phyloP scores from a whole-genome alignment of 2,888 invertebrate species.

The Aquatica leii region DNA sequence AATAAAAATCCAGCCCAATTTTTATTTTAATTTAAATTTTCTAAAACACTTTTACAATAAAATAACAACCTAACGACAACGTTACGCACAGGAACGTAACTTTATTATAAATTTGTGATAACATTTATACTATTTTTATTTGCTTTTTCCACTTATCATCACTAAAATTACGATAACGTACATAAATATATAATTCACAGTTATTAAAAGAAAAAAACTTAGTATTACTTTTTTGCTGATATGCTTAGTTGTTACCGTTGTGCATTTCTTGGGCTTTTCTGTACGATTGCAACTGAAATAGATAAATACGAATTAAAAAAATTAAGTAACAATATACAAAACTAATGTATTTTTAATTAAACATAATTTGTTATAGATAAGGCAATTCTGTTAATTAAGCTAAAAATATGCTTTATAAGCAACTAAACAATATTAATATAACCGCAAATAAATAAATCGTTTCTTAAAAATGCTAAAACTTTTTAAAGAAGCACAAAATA shows the following conservation, averaged over 20 bases:
- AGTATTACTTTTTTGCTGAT: conserved; percentile 22
- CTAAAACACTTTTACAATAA: conserved; percentile 41
- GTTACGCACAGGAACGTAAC: conserved; percentile 38
- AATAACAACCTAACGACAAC: conserved; percentile 47
- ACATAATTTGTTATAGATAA: too few relatives aligned
- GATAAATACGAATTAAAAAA: too few relatives aligned
- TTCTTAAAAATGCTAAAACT: too few relatives aligned
- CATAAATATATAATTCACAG: conserved; percentile 38
- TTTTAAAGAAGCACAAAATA: too few relatives aligned
- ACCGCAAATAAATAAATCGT: too few relatives aligned
- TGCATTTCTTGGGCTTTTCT: conserved; percentile 50
- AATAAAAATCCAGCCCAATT: conserved; percentile 43
- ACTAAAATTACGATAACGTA: conserved; percentile 35
- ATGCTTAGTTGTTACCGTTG: conserved; percentile 43
- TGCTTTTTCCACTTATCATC: conserved; percentile 31
- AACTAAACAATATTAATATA: too few relatives aligned
- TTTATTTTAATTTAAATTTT: conserved; percentile 40
- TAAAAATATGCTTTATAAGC: too few relatives aligned
- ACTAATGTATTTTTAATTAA: not conserved
- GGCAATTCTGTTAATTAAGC: too few relatives aligned
- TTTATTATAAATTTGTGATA: conserved; percentile 42
- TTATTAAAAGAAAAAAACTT: conserved; percentile 31
- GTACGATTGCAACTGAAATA: conserved; percentile 53
- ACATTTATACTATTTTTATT: conserved; percentile 39
- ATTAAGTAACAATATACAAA: not conserved